phyloP scores from a whole-genome alignment of 2,888 invertebrate species.

The Habrosyne pyritoides region DNA sequence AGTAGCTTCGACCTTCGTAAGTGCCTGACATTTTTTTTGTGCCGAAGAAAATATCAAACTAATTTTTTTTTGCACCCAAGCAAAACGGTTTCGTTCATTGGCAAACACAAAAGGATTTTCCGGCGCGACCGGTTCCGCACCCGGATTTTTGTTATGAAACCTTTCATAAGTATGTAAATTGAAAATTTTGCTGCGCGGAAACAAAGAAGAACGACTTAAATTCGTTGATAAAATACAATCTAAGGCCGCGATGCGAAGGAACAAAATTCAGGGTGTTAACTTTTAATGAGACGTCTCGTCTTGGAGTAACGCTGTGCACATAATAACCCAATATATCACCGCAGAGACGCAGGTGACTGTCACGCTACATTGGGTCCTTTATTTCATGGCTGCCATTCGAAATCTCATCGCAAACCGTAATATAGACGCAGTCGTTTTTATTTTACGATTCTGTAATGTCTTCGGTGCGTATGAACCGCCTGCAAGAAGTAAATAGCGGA shows the following conservation, averaged over 20 bases:
- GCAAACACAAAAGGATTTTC: constrained; percentile 46
- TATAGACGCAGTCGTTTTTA: constrained; percentile 54
- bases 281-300: constrained; percentile 54
- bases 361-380: constrained; percentile 50
- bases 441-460: constrained; percentile 64
- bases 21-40: no score
- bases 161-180: constrained; percentile 68
- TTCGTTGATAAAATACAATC: constrained; percentile 50
- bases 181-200: constrained; percentile 52
- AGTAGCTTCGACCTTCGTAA: no score
- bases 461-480: constrained; percentile 36
- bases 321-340: constrained; percentile 53
- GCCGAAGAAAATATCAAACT: no score
- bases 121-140: constrained; percentile 49
- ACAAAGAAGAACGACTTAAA: constrained; percentile 49
- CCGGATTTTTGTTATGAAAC: constrained; percentile 56
- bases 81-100: constrained; percentile 34
- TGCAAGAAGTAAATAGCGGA: neutral
- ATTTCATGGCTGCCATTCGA: constrained; percentile 61
- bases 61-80: constrained; percentile 35
- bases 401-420: constrained; percentile 54
- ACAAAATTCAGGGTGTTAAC: constrained; percentile 44
- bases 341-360: constrained; percentile 51
- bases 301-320: constrained; percentile 44
- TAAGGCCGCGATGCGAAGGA: constrained; percentile 37